Base-by-base conservation (phyloP, 1,140 invertebrate species). In the Pogonognathellus flavescens region DNA sequence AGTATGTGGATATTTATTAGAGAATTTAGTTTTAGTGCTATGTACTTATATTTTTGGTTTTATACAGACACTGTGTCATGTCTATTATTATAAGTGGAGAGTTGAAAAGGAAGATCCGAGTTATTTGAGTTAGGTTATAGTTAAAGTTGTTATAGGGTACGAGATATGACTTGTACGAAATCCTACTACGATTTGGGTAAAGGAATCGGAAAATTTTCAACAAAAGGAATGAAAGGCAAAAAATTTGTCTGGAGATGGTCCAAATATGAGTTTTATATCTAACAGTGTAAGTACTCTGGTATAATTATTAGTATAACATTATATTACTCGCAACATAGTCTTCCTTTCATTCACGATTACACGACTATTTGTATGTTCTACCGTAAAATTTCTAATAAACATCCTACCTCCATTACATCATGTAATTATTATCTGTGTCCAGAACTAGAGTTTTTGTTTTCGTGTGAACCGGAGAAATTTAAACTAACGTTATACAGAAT, bases 201-300 rank as follows among this genome's bases (percentile, higher is more conserved):
- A 81, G 53, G 80, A 81, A 81, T 81, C 80, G 80, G 80, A 81
- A 50, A 81, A 81, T 81, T 81, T 50, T 81, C 80, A 52, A 52
- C 80, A 55, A 20, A 81, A 81, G 80, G 50, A 81, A 81, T 81
- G 55, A 81, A 81, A 81, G 50, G 53, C 50, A 59, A 81, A 81
- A 81, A 81, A 81, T 55, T 81, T 81, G 80, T 81, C 80, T 81
- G 80, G 80, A 81, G 80, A 53, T 57, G 50, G 80, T 81, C 80
- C 80, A 81, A 81, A 81, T 55, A 81, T 18, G 80, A 81, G 50
- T 81, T 81, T 76, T 76, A 41, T 76, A 13, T 76, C 41, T 31
- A 25, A 41, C 25, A n/a, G n/a, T 41, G 31, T 41, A 41, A 41
- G 31, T 41, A 41, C 31, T 41, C 31, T 41, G 31, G 31, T 41